phyloP scores from a whole-genome alignment of 2,888 invertebrate genomes.

The Molanna angustata region DNA sequence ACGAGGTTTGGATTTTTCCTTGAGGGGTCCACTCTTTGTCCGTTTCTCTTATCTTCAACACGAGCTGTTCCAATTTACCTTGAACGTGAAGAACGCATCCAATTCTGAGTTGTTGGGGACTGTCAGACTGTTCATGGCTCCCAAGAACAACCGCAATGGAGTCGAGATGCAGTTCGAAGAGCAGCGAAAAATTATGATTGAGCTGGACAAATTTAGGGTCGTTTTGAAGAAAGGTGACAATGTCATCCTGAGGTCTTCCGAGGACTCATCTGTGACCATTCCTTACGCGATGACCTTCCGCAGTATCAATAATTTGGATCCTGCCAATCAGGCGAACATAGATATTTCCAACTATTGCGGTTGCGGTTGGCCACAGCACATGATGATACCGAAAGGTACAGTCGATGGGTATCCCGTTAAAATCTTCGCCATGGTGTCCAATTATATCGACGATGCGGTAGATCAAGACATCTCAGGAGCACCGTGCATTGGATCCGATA shows the following conservation, averaged over 20 bases:
- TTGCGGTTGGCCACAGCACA: constrained; percentile 41
- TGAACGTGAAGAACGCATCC: constrained; percentile 27
- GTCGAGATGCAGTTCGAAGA: constrained; percentile 32
- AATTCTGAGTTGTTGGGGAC: constrained; percentile 33
- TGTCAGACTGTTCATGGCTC: constrained; percentile 40
- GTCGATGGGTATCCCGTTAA: constrained; percentile 38
- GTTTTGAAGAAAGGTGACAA: constrained; percentile 62
- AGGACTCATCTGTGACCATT: constrained; percentile 76
- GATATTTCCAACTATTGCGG: constrained; percentile 43
- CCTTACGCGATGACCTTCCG: constrained; percentile 81
- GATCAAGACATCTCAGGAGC: constrained; percentile 18
- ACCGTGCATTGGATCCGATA: constrained; percentile 30
- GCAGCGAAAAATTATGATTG: constrained; percentile 40
- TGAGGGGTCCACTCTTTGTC: constrained; percentile 33
- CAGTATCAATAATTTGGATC: constrained; percentile 59
- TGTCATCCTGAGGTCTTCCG: constrained; percentile 62
- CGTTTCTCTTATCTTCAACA: constrained; percentile 39
- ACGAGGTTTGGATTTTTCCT: constrained; percentile 40
- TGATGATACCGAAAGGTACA: constrained; percentile 35
- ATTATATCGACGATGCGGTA: constrained; percentile 36
- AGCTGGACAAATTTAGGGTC: constrained; percentile 37
- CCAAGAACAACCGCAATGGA: constrained; percentile 37
- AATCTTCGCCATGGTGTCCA: constrained; percentile 40
- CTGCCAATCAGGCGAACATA: background rate
- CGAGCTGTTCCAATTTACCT: constrained; percentile 34